Evolutionary conservation across 1,140 invertebrate species (phyloP), one percentile per base, ranked within the genome.

Genomic region (Cyclargus thomasi): DNA sequence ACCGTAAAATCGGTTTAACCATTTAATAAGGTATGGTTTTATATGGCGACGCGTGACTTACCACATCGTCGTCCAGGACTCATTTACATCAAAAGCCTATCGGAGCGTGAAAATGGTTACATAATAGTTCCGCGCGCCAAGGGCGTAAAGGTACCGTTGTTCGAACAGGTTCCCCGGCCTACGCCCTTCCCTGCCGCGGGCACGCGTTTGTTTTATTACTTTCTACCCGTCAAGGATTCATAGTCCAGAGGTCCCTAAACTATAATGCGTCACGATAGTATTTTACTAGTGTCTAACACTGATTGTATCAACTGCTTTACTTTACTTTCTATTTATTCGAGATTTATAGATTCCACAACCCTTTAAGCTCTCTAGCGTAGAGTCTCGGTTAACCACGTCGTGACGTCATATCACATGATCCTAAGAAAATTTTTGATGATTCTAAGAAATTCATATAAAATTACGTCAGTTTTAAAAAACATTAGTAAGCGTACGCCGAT

Each of bases 101-200:
- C 74, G 70, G 72, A 77, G 75, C 74, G 77, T 80, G 80, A 80
- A 83, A 82, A 81, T 80, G 77, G 75, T 77, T 85, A 85, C 81
- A 85, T 85, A 83, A 85, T 82, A 79, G 76, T 75, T 83, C 79
- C 81, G 79, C 73, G 68, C 72, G 78, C 77, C 76, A 72, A 68
- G 76, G 74, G 80, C 78, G 68, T 53, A 69, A n/a, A 73, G 65
- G 78, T 84, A 84, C 82, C 82, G 82, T 84, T 84, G 82, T 65
- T 70, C 70, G 74, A 80, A 81, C 82, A 84, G 82, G 82, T 84
- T 84, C 72, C 75, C 73, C 72, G 77, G 75, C 76, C 73, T 72
- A 73, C 36, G 68, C 67, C 47, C 68, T 39, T 65, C 55, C 68
- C 21, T 63, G 29, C 71, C 70, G 35, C 68, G 57, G 59, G 63